Percentiles rank a stretch among this genome's conserved stretches.
phyloP scores from a whole-genome alignment of 2,797 vertebrate genomes.

The Gallinago solitaria region DNA sequence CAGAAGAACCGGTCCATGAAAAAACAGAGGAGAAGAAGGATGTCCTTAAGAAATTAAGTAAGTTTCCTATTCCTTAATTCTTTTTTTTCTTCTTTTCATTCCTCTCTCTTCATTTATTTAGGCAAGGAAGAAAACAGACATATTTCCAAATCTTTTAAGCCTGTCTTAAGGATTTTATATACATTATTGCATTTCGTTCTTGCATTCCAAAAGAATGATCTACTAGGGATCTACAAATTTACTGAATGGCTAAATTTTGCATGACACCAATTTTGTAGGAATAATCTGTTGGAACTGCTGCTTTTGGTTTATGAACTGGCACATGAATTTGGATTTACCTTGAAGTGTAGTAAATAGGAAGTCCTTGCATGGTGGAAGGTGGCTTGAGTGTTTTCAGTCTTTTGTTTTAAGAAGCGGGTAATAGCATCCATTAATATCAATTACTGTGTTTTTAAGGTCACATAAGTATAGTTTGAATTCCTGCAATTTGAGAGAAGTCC shows the following conservation, averaged over 20 bases:
- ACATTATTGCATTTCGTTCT: background rate
- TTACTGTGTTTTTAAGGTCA: background rate
- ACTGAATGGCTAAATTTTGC: background rate
- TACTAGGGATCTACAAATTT: background rate
- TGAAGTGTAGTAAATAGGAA: background rate
- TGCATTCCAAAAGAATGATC: background rate
- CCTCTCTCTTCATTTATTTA: background rate
- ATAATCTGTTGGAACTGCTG: background rate
- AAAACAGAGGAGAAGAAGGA: constrained; percentile 87
- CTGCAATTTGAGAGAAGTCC: background rate
- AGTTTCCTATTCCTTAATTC: background rate
- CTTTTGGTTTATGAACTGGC: background rate
- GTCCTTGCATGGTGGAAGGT: background rate
- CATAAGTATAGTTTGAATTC: background rate
- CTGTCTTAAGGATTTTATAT: background rate
- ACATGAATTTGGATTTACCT: background rate
- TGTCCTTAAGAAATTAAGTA: constrained; percentile 80
- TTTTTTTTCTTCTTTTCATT: background rate
- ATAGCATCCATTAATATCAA: background rate
- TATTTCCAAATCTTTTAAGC: background rate
- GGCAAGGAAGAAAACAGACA: background rate
- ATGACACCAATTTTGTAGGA: background rate
- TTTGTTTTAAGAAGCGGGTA: background rate
- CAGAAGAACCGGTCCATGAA: constrained; percentile 77
- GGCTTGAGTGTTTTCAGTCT: background rate